Evolutionary conservation across 2,888 invertebrate genomes (phyloP).

Genomic region (Callosobruchus maculatus): DNA sequence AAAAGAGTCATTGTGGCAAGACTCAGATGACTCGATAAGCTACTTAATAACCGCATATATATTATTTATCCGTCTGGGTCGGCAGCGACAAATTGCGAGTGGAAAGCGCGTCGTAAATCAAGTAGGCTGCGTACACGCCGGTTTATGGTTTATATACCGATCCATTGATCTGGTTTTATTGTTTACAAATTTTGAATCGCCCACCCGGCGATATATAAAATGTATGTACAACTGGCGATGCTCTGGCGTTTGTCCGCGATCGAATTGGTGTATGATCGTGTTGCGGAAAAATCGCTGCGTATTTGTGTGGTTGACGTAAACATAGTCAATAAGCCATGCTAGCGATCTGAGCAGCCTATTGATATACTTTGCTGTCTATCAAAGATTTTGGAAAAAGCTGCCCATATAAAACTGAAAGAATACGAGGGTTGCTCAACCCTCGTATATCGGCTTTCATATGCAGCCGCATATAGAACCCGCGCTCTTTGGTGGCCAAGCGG

Average conservation of each 20-base stretch:
- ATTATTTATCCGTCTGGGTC: background rate
- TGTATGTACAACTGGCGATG: background rate
- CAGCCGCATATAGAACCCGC: too few species aligned
- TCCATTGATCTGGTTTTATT: background rate
- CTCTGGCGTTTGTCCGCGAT: background rate
- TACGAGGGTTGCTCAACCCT: too few species aligned
- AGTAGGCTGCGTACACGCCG: background rate
- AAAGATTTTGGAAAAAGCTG: too few species aligned
- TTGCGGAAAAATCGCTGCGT: background rate
- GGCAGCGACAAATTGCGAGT: background rate
- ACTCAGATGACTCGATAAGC: background rate
- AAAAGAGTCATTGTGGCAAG: background rate
- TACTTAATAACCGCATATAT: background rate
- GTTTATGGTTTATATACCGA: background rate
- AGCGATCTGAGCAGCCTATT: too few species aligned
- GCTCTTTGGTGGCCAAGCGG: too few species aligned
- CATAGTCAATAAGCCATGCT: too few species aligned
- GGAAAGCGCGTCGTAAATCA: background rate
- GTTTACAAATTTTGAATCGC: background rate
- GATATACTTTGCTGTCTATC: too few species aligned
- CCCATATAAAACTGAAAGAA: too few species aligned
- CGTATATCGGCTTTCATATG: too few species aligned
- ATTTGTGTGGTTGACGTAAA: background rate
- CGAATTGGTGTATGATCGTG: background rate
- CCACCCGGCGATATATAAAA: background rate